A percentile compares a stretch with the other conserved stretches of the same genome.
Evolutionary conservation across 2,113 vertebrate genomes (phyloP).

Genomic region (Monarcha castaneiventris): DNA sequence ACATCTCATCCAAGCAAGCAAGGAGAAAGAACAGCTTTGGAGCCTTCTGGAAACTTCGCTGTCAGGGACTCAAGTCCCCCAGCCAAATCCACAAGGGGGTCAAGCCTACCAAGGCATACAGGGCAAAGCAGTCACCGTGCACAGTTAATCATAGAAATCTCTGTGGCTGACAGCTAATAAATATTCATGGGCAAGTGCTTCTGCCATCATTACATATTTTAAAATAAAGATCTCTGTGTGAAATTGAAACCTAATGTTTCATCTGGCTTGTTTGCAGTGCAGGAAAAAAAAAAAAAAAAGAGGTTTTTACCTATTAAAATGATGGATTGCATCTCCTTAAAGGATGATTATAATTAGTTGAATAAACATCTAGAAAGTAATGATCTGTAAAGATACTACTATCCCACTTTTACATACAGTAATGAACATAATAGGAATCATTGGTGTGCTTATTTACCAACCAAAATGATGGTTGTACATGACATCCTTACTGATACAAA

Average conservation of each 20-base stretch:
- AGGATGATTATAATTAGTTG: conserved; percentile 32
- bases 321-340: conserved; percentile 4
- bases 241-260: neutral
- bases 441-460: neutral
- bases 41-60: neutral
- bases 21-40: neutral
- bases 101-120: neutral
- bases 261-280: neutral
- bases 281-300: neutral
- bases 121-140: neutral
- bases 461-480: neutral
- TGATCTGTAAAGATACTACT: neutral
- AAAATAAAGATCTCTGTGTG: neutral
- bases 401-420: neutral
- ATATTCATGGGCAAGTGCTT: neutral
- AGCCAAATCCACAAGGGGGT: neutral
- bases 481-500: neutral
- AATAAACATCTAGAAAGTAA: conserved; percentile 40
- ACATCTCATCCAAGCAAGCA: neutral
- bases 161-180: neutral
- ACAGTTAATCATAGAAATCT: neutral
- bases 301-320: neutral
- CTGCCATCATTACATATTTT: neutral
- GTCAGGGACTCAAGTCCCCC: neutral
- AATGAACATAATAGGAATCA: neutral